Evolutionary conservation across 1,140 invertebrate species (phyloP).

Genomic region (Drosophila saltans): DNA sequence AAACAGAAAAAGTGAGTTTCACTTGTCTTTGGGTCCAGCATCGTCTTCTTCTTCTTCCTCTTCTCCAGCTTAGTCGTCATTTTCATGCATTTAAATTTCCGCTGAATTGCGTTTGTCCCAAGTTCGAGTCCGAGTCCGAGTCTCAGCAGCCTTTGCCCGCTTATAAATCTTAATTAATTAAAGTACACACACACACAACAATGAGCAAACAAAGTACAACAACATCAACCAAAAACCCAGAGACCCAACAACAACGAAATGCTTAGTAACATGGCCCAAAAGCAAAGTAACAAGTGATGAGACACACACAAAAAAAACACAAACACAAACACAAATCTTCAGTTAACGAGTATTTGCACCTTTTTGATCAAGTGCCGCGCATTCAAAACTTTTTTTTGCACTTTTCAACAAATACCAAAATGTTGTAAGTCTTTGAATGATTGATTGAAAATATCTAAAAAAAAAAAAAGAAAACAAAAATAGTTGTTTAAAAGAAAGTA

Average conservation of each 20-base stretch:
- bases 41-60: background rate
- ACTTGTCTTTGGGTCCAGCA: conserved; percentile 40
- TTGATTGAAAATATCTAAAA: background rate
- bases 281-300: conserved; percentile 14
- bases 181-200: conserved; percentile 73
- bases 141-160: conserved; percentile 29
- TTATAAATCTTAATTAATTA: conserved; percentile 82
- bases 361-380: conserved; percentile 21
- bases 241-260: conserved; percentile 6
- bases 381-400: conserved; percentile 6
- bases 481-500: no score
- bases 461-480: no score
- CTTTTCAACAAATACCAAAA: conserved; percentile 6
- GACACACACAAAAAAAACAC: background rate
- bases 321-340: conserved; percentile 11
- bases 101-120: conserved; percentile 64
- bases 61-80: conserved; percentile 19
- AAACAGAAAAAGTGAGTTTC: conserved; percentile 12
- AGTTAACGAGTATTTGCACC: background rate
- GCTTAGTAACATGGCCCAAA: background rate
- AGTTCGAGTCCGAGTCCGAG: conserved; percentile 1
- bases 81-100: conserved; percentile 75
- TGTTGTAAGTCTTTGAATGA: background rate
- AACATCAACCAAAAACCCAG: conserved; percentile 15
- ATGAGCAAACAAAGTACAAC: conserved; percentile 35